Evolutionary conservation across 2,888 invertebrate genomes (phyloP), one percentile per base, ranked within the genome.

Genomic region (Stenodera caucasica): DNA sequence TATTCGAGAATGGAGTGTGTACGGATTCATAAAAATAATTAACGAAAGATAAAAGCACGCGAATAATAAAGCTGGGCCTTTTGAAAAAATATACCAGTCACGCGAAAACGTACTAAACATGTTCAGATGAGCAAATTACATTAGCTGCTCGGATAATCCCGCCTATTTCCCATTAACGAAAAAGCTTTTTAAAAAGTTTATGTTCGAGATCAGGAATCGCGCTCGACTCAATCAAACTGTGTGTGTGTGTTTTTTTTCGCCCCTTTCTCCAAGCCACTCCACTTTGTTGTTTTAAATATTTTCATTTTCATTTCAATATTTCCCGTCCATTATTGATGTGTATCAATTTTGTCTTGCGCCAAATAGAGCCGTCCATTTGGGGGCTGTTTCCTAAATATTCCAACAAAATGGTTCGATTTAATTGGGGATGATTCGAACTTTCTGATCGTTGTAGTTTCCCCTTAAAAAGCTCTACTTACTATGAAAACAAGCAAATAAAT

Each of bases 71-170:
- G 73, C 76, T 69, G 70, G 66, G 55, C 71, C 72, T 76, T 45
- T 74, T 73, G 75, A 76, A 77, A 77, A 76, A 77, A 73, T 40
- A 45, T 68, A 66, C 62, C 69, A 77, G 80, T 79, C 80, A 80
- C 79, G 80, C 80, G 75, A 80, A 77, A 77, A 73, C 76, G 75
- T 75, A 79, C 79, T 79, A 79, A 79, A 79, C 77, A 78, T 78
- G 79, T 79, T 77, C 77, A 77, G 75, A 78, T 77, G 78, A 79
- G 77, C 78, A 78, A 79, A 80, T 79, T 78, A 80, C 80, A 79
- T 80, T 79, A 79, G 78, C 77, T 72, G 70, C 68, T 70, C 70
- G 74, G 74, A 77, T 77, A 74, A 78, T 77, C 76, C 77, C 73
- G 72, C 73, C 75, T 75, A 75, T 77, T 78, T 77, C 77, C 78